Evolutionary conservation across 2,888 invertebrate genomes (phyloP).

Genomic region (Stratiomys singularior): DNA sequence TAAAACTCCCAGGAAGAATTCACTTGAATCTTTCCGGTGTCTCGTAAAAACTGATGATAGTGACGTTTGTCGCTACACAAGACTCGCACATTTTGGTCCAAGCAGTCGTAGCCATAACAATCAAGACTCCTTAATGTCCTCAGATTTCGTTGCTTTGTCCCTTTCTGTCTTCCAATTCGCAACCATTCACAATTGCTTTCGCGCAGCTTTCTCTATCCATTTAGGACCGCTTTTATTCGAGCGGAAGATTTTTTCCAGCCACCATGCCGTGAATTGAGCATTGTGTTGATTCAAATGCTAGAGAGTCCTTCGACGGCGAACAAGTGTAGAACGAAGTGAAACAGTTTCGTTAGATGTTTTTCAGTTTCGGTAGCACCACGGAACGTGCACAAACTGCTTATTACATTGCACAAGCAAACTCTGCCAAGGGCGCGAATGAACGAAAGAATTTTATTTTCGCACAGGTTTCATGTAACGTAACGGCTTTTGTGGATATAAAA

Average conservation of each 20-base stretch:
- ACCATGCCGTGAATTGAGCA: conserved; percentile 24
- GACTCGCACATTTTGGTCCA: conserved; percentile 9
- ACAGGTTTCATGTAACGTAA: not conserved
- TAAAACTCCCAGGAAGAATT: conserved; percentile 21
- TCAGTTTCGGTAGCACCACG: not conserved
- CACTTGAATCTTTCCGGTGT: conserved; percentile 5
- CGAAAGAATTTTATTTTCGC: conserved; percentile 10
- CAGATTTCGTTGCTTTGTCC: conserved; percentile 24
- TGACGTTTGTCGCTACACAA: conserved; percentile 15
- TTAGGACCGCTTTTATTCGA: not conserved
- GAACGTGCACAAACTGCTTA: conserved; percentile 28
- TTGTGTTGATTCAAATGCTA: conserved; percentile 34
- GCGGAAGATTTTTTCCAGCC: not conserved
- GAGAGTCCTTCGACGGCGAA: not conserved
- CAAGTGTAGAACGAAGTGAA: conserved; percentile 6
- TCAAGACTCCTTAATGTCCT: conserved; percentile 44
- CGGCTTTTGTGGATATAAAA: not conserved
- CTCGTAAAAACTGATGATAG: conserved; percentile 40
- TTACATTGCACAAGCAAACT: not conserved
- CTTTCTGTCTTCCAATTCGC: not conserved
- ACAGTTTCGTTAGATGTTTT: not conserved
- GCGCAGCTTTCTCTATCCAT: not conserved
- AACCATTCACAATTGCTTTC: not conserved
- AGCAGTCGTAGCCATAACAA: conserved; percentile 38
- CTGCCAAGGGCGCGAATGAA: not conserved